Evolutionary conservation across 2,888 invertebrate genomes (phyloP).

Genomic region (Agonopterix alstromeriana): DNA sequence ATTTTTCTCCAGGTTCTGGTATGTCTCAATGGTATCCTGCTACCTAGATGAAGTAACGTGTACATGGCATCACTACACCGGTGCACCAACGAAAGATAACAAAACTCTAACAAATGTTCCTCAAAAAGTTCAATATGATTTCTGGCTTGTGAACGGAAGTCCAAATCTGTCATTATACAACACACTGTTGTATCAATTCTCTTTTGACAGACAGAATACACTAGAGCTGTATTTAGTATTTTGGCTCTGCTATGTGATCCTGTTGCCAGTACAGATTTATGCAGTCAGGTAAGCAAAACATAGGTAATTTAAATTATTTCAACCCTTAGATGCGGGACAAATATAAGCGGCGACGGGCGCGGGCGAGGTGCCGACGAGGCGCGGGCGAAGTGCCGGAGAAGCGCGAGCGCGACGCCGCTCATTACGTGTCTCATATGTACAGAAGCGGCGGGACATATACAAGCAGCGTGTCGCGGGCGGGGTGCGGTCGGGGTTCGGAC

Average conservation of each 20-base stretch:
- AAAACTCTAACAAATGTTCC: constrained; percentile 49
- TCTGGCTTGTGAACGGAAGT: constrained; percentile 97
- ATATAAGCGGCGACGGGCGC: too few relatives aligned
- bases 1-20: constrained; percentile 88
- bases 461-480: too few relatives aligned
- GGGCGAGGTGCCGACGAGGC: too few relatives aligned
- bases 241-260: constrained; percentile 88
- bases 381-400: too few relatives aligned
- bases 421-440: too few relatives aligned
- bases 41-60: constrained; percentile 88
- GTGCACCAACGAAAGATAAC: constrained; percentile 47
- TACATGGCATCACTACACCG: constrained; percentile 86
- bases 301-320: not conserved
- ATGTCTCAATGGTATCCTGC: constrained; percentile 95
- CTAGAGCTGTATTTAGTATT: constrained; percentile 93
- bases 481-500: too few relatives aligned
- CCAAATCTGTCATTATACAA: constrained; percentile 92
- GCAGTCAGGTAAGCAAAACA: constrained; percentile 79
- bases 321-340: too few relatives aligned
- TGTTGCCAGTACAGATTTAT: constrained; percentile 93
- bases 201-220: constrained; percentile 96
- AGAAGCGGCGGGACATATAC: too few relatives aligned
- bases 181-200: constrained; percentile 95
- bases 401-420: too few relatives aligned
- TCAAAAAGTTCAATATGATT: constrained; percentile 83